Conservation (phyloP, 2,888 invertebrate species). For the Dryobotodes eremita region DNA sequence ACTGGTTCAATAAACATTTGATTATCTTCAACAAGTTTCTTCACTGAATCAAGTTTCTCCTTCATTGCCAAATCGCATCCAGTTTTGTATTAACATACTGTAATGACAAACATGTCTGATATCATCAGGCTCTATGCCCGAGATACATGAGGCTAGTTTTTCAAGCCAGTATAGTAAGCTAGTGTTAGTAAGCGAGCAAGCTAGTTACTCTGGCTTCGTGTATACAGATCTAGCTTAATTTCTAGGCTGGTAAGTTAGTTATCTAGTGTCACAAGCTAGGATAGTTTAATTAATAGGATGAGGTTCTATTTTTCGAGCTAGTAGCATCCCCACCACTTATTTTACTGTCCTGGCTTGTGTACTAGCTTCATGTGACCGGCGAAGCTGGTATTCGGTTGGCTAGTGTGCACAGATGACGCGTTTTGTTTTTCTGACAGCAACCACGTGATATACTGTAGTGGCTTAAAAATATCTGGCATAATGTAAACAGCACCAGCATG, state of each 20-base stretch:
- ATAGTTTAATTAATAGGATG: too few relatives aligned
- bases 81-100: slow-evolving; percentile 43
- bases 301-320: neutral
- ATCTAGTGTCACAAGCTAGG: neutral
- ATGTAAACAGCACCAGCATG: too few relatives aligned
- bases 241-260: neutral
- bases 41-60: slow-evolving; percentile 32
- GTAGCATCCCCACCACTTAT: neutral
- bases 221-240: neutral
- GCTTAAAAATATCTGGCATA: neutral
- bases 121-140: slow-evolving; percentile 50
- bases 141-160: neutral
- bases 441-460: too few relatives aligned
- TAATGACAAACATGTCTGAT: slow-evolving; percentile 56
- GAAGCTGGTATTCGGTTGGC: neutral
- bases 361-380: neutral
- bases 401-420: neutral
- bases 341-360: neutral
- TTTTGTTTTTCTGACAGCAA: neutral
- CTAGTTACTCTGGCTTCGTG: neutral
- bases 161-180: neutral
- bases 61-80: slow-evolving; percentile 49
- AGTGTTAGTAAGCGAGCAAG: neutral
- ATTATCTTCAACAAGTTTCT: slow-evolving; percentile 45
- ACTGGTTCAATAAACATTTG: slow-evolving; percentile 27